Evolutionary conservation across 1,140 invertebrate species (phyloP), one percentile per base, ranked within the genome.

Genomic region (Pseudomyrmex dendroicus): DNA sequence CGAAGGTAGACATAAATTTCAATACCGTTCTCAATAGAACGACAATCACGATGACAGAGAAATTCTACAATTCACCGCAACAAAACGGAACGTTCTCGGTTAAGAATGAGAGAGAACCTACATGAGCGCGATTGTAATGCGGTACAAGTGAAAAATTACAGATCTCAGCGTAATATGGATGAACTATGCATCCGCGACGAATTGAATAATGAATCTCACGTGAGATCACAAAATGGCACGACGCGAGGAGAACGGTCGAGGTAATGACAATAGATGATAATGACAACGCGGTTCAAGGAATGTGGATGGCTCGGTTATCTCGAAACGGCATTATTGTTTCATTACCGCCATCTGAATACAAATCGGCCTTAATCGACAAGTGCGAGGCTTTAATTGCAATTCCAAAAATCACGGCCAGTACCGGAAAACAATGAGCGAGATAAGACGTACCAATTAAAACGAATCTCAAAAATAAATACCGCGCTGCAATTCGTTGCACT

Each of bases 141-240:
- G 54, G 15, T 44, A 68, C 63, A 78, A 68, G 52, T 61, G 20
- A 80, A 80, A 70, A 80, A 80, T 80, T 80, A 62, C 44, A 22
- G 66, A 61, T 80, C 66, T 46, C 22, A 72, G 64, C 12, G 20
- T 10, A 48, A 17, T 12, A 20, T 13, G 20, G n/a, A 20, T 67
- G 44, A 22, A 52, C 50, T 52, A 52, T 44, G 56, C 12, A 56
- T 56, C 66, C 72, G 13, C 72, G 64, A 63, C 48, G 72, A 22
- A 86, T 86, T 86, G 74, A 68, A 86, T 85, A 86, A 86, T 85
- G 85, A 86, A 85, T 73, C 85, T 85, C 84, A 68, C 85, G 84
- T 82, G 72, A 72, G 84, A 85, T 86, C 74, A 52, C 76, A 46
- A 35, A 48, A 67, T 85, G 84, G 62, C 84, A 85, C 74, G 67